phyloP scores from a whole-genome alignment of 2,888 invertebrate species.

The Ceriagrion tenellum region DNA sequence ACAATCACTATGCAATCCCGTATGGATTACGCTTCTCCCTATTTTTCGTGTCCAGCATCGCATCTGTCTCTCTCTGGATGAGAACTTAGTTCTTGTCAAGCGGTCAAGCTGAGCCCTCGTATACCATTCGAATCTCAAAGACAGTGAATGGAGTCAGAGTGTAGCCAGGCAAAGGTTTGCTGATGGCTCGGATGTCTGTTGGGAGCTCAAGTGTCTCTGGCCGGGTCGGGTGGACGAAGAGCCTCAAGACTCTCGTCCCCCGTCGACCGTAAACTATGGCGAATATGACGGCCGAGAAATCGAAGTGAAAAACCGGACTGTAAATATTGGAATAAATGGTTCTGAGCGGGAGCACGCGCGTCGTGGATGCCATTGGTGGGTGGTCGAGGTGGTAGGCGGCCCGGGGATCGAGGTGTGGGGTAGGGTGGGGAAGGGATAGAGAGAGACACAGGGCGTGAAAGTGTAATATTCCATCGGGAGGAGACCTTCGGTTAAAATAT shows the following conservation, averaged over 20 bases:
- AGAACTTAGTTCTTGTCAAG: background rate
- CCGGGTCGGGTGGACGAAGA: conserved; percentile 14
- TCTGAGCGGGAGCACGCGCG: conserved; percentile 15
- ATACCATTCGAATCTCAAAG: background rate
- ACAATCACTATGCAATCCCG: background rate
- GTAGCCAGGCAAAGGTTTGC: background rate
- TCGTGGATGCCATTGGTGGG: conserved; percentile 38
- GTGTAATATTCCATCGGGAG: conserved; percentile 51
- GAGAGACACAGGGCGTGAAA: background rate
- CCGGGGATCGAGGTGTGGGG: background rate
- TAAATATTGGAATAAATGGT: conserved; percentile 62
- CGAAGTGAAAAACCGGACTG: conserved; percentile 61
- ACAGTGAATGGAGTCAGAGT: background rate
- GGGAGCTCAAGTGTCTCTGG: background rate
- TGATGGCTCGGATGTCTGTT: background rate
- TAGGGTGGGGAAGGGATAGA: background rate
- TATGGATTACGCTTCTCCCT: background rate
- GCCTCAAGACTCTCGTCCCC: background rate
- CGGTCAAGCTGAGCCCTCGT: background rate
- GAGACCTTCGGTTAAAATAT: conserved; percentile 56
- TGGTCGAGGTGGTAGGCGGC: background rate
- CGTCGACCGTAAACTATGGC: conserved; percentile 44
- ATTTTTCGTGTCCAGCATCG: background rate
- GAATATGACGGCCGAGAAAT: conserved; percentile 56
- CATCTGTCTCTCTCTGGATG: background rate